These are phyloP conservation scores for Hesperophylax magnus DNA, from an alignment of 1,140 invertebrate species.

Conservation along the genomic window DNA sequence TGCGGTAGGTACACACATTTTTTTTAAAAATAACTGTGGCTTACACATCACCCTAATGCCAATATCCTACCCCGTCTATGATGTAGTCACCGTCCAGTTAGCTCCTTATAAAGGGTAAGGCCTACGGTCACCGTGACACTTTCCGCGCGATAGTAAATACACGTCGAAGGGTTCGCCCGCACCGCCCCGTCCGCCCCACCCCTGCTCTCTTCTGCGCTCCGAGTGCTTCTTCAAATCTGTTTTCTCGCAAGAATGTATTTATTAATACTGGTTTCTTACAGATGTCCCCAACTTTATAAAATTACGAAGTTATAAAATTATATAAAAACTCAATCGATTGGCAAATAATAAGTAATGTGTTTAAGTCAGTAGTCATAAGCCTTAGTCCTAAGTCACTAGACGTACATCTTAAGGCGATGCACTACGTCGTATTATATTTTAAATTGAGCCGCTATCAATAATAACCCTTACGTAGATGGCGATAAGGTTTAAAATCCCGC, in stretches of 20 bases:
- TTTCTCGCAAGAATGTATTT: neutral
- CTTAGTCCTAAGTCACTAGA: too few species aligned
- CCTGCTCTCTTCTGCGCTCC: neutral
- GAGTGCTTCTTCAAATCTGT: neutral
- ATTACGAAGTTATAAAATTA: too few species aligned
- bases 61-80: conserved; percentile 25
- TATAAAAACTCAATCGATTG: too few species aligned
- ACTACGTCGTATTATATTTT: too few species aligned
- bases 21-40: neutral
- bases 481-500: too few species aligned
- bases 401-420: too few species aligned
- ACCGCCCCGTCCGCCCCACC: neutral
- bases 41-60: neutral
- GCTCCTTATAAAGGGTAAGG: conserved; percentile 50
- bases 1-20: neutral
- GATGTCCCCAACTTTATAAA: too few species aligned
- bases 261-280: too few species aligned
- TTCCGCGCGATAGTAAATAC: neutral
- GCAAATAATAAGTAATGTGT: too few species aligned
- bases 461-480: too few species aligned
- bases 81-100: conserved; percentile 51
- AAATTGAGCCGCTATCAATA: too few species aligned
- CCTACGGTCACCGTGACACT: conserved; percentile 5
- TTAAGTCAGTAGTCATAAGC: too few species aligned
- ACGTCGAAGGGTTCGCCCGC: neutral